Base-by-base conservation (phyloP, 1,140 invertebrate species). In the Maconellicoccus hirsutus region DNA sequence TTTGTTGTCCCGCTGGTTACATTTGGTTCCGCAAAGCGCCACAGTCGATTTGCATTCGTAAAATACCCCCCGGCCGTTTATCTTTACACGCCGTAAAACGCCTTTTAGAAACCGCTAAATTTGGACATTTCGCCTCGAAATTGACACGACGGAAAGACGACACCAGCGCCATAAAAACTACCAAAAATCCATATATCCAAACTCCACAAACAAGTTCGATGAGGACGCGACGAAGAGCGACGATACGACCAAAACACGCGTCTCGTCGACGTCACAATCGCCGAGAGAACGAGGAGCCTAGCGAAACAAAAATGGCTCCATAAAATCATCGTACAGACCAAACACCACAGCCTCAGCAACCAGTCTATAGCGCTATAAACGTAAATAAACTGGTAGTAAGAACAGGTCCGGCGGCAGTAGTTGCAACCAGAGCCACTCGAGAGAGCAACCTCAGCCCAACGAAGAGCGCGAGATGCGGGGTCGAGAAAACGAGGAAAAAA, bases 351-450 rank as follows among this genome's bases (percentile, higher is more conserved):
- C 42, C n/a, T 52, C n/a, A 3, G 29, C 29, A 33, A 52, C 42
- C 42, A 52, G 42, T 52, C 42, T 33, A 3, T 12, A 6, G 29
- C 29, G 29, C 29, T 14, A 52, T 52, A 52, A 52, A 52, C 42
- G 42, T 52, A 52, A 52, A 52, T 52, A 52, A 52, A 52, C 42
- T 52, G 42, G 42, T 52, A 52, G 42, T 52, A 52, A 52, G 42
- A 52, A 52, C 42, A 52, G 42, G 42, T 52, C 42, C 42, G 6
- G 6, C 4, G n/a, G 42, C 42, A 52, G 42, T 16, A 52, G 42
- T 52, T 52, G 42, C 42, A 52, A 52, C 42, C 42, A 52, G 42
- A 14, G 42, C 4, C 29, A 33, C 29, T 33, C 29, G 12, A 33
- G 42, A 52, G 16, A 19, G 12, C 42, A 16, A 52, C 2, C 42